Percentiles rank a stretch among this genome's conserved stretches.
phyloP scores from a whole-genome alignment of 2,888 invertebrate species.

The Drosophila suboccidentalis region DNA sequence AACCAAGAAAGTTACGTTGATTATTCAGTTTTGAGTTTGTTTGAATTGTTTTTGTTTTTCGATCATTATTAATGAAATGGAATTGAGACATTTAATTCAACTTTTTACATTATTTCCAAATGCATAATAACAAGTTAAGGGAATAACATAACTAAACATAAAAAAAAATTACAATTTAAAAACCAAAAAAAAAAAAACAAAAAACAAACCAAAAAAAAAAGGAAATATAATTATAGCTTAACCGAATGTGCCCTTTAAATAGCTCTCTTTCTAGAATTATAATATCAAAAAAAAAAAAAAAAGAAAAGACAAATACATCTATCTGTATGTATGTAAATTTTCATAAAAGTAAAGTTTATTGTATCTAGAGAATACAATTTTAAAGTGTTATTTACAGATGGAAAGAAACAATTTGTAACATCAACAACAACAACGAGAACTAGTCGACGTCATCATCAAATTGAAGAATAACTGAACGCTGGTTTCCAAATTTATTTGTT shows the following conservation, averaged over 20 bases:
- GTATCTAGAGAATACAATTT: constrained; percentile 65
- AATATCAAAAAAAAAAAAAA: constrained; percentile 59
- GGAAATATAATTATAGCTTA: constrained; percentile 84
- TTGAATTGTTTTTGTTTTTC: constrained; percentile 15
- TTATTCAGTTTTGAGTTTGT: constrained; percentile 34
- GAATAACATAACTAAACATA: constrained; percentile 28
- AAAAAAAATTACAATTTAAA: constrained; percentile 32
- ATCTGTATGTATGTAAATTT: constrained; percentile 49
- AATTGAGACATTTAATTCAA: constrained; percentile 60
- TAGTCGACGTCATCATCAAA: constrained; percentile 71
- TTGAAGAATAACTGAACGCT: constrained; percentile 74
- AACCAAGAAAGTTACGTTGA: constrained; percentile 46
- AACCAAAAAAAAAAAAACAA: constrained; percentile 26
- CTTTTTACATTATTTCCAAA: constrained; percentile 25
- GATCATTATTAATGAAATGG: constrained; percentile 54
- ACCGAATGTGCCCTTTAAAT: constrained; percentile 86
- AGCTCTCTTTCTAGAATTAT: constrained; percentile 85
- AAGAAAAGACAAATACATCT: constrained; percentile 37
- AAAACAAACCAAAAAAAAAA: constrained; percentile 30
- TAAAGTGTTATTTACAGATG: constrained; percentile 65
- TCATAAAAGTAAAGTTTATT: constrained; percentile 61
- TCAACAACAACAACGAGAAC: constrained; percentile 62
- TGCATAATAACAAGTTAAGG: constrained; percentile 44
- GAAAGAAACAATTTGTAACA: constrained; percentile 19
- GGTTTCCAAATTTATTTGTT: constrained; percentile 77